Evolutionary conservation across 2,113 vertebrate genomes (phyloP), one percentile per base, ranked within the genome.

Genomic region (Connochaetes taurinus): DNA sequence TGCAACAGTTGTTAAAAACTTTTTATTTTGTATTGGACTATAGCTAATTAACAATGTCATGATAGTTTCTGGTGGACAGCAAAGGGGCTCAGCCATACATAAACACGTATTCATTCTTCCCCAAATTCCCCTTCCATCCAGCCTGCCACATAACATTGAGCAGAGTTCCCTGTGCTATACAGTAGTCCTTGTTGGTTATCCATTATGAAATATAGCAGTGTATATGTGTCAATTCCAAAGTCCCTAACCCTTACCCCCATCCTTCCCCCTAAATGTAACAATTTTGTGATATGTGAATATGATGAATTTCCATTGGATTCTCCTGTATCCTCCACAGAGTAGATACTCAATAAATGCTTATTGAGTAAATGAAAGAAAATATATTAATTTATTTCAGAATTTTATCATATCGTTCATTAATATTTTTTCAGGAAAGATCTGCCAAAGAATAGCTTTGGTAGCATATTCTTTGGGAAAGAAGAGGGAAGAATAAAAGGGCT

Each of bases 281-380:
- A 23, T 96, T 95, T 91, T 90, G 36, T 85, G 29, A 86, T 82
- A 40, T 71, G 16, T 76, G 21, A 92, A 62, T 95, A 95, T 89
- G 96, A 25, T 60, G 31, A 84, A 53, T 88, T 97, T 94, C 90
- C 64, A 87, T 95, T 95, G 60, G 29, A 84, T 92, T 96, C 33
- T 85, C 12, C 43, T 83, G 9, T 90, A 43, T 94, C 82, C 53
- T 96, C 67, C 33, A 90, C 43, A 92, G 81, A 90, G 15, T 60
- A 94, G 47, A 87, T 87, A 58, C 14, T 95, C 86, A 95, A 62
- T 47, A 87, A 82, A 84, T 91, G 55, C 60, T 93, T 87, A n/a
- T 85, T 96, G 33, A 96, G 3, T 92, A 91, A 96, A 87, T 89
- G 67, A 81, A 94, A 93, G 17, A 93, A 96, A 92, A 94, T 40